These are phyloP conservation scores for Hemibagrus guttatus DNA, from an alignment of 2,797 vertebrate genomes.

Conservation along the genomic window DNA sequence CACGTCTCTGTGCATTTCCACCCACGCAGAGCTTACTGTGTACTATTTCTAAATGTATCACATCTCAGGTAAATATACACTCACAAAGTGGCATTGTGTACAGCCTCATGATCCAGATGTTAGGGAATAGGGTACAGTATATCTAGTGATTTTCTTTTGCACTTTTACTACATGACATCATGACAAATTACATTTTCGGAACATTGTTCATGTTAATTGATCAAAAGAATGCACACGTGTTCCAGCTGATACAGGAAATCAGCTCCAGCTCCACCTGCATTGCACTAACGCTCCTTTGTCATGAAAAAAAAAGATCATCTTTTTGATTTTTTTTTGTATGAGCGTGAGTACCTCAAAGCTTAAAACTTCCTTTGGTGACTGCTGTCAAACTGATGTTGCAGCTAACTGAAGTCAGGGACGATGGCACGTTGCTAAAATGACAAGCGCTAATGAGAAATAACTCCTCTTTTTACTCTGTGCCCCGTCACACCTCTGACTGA, in stretches of 20 bases:
- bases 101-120: background rate
- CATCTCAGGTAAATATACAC: background rate
- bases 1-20: background rate
- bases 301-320: background rate
- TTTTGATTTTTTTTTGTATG: background rate
- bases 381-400: conserved; percentile 38
- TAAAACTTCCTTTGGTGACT: conserved; percentile 44
- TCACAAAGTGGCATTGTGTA: background rate
- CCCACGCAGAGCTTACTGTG: too few species aligned
- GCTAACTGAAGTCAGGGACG: conserved; percentile 46
- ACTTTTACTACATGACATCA: background rate
- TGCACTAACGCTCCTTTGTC: conserved; percentile 7
- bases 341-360: conserved; percentile 42
- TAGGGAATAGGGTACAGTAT: background rate
- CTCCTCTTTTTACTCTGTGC: conserved; percentile 50
- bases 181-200: background rate
- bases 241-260: conserved; percentile 12
- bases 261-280: background rate
- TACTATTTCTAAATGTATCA: background rate
- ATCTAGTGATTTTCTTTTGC: background rate
- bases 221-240: background rate
- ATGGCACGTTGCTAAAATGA: conserved; percentile 49
- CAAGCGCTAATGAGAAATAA: conserved; percentile 57
- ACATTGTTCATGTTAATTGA: background rate
- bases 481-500: conserved; percentile 53